These are phyloP conservation scores for Corapipo altera DNA, from an alignment of 2,113 vertebrate species.

Conservation along the genomic window DNA sequence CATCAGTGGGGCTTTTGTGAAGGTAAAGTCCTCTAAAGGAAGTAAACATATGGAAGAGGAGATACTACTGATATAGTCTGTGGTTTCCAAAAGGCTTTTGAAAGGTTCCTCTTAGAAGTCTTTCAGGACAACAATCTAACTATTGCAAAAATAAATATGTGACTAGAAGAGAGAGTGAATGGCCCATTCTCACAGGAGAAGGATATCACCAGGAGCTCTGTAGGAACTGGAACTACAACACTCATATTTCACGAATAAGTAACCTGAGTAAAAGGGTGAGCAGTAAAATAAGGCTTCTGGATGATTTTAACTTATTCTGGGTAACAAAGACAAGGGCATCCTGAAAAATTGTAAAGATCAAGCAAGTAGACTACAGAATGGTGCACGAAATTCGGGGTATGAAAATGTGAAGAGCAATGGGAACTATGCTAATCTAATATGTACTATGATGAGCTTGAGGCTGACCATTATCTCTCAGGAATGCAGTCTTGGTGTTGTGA, in stretches of 20 bases:
- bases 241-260: neutral
- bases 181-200: neutral
- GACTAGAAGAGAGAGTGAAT: neutral
- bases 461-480: neutral
- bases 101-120: neutral
- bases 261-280: neutral
- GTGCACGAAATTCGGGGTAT: neutral
- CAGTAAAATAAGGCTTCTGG: neutral
- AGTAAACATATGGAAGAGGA: neutral
- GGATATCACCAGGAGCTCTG: neutral
- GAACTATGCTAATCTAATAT: neutral
- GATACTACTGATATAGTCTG: neutral
- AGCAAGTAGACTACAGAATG: neutral
- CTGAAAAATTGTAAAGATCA: neutral
- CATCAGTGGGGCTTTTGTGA: neutral
- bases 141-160: neutral
- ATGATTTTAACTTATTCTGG: neutral
- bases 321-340: neutral
- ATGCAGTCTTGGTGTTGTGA: neutral
- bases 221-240: neutral
- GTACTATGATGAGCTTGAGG: neutral
- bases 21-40: neutral
- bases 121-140: neutral
- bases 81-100: neutral
- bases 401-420: accelerated